Evolutionary conservation across 2,797 vertebrate genomes (phyloP).

Genomic region (Pagetopsis macropterus): DNA sequence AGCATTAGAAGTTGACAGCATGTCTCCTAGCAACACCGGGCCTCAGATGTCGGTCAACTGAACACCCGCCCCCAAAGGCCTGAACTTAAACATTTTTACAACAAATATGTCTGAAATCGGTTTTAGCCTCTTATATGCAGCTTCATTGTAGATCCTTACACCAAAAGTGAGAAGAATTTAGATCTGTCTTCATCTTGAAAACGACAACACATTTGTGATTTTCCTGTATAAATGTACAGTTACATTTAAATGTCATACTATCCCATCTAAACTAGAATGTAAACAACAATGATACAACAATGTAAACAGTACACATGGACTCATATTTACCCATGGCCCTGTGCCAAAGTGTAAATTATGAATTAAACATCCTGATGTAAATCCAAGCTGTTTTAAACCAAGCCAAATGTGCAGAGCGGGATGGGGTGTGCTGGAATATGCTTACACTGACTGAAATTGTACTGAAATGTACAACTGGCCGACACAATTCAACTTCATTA

Average conservation of each 20-base stretch:
- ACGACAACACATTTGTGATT: background rate
- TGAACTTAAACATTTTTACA: background rate
- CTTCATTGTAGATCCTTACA: background rate
- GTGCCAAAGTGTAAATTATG: conserved; percentile 16
- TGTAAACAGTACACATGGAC: conserved; percentile 5
- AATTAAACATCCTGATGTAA: conserved; percentile 29
- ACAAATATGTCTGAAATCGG: background rate
- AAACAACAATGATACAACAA: background rate
- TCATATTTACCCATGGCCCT: background rate
- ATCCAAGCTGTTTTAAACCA: conserved; percentile 24
- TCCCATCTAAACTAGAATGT: background rate
- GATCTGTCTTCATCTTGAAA: background rate
- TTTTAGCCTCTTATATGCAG: background rate
- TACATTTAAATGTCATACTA: background rate
- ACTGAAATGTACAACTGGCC: conserved; percentile 48
- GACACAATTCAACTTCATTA: conserved; percentile 58
- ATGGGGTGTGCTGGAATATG: conserved; percentile 9
- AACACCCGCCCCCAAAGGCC: background rate
- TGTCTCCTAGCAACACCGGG: background rate
- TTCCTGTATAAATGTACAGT: background rate
- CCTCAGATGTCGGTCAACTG: background rate
- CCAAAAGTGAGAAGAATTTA: background rate
- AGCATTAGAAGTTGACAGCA: background rate
- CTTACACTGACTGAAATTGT: conserved; percentile 22
- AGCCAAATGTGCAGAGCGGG: conserved; percentile 8